Percentiles rank a stretch among this genome's conserved stretches.
Conservation (phyloP, 2,113 vertebrate species). For the Thryonomys swinderianus region DNA sequence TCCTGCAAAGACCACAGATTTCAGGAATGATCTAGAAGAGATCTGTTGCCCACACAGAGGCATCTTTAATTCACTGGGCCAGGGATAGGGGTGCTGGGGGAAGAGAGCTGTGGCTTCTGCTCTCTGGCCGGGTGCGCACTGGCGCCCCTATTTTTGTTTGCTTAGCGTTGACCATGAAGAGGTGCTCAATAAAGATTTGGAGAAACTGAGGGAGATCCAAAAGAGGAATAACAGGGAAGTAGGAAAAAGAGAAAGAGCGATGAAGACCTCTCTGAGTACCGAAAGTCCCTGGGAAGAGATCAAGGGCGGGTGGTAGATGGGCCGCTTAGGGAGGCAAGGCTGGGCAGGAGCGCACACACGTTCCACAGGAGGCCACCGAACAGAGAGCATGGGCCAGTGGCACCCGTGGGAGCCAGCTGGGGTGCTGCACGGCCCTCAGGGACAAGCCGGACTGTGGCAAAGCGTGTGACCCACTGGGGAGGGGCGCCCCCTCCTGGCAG, state of each 20-base stretch:
- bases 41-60: not conserved
- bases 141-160: not conserved
- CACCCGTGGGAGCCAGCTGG: not conserved
- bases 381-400: accelerated
- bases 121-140: not conserved
- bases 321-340: no score
- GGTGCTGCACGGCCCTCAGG: not conserved
- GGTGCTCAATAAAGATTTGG: not conserved
- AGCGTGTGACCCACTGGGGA: not conserved
- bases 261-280: not conserved
- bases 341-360: no score
- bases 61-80: accelerated
- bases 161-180: not conserved
- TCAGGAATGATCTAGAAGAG: not conserved
- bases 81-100: no score
- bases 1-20: not conserved
- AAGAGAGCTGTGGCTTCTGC: not conserved
- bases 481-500: not conserved
- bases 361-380: not conserved
- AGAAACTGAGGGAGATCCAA: not conserved
- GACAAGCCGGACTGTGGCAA: not conserved
- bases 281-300: not conserved
- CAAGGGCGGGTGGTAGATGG: not conserved
- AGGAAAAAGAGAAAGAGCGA: not conserved
- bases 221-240: not conserved